Base-by-base conservation (phyloP, 2,113 vertebrate genomes). In the Hipposideros armiger region DNA sequence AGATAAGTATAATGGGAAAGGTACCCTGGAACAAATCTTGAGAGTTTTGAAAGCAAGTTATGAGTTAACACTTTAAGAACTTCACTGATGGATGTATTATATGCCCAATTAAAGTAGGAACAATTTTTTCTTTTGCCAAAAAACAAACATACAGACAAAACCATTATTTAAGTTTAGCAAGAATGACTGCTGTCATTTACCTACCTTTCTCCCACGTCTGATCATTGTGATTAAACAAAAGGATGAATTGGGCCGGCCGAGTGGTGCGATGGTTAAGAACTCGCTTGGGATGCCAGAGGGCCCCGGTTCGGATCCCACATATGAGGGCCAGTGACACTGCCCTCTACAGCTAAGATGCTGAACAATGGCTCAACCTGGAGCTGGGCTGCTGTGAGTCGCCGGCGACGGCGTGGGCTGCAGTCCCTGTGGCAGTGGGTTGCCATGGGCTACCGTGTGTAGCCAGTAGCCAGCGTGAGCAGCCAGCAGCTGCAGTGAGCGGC, bases 161-260 rank as follows among this genome's bases (percentile, higher is more conserved):
- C 16, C n/a, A 82, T 58, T 17, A 72, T 86, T 95, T 89, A 80
- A 60, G 73, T 93, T 95, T 87, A 92, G 45, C 50, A 81, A 85
- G 87, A 83, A 56, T 73, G 36, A 74, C 69, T 72, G 42, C 24
- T 64, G 8, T 87, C 56, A 88, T 5, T 91, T 64, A 67, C 50
- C n/a, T 93, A 82, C 36, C 30, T 84, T 64, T 91, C 28, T 67
- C 78, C 66, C 13, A 58, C 28, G 9, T 82, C 54, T 85, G 73
- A 83, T 73, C 32, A 90, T 8, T 62, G 62, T 91, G 56, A 54
- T 60, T 84, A 87, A 97, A 47, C 58, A 84, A 85, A 87, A 74
- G 62, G 20, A 60, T 80, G 54, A 66, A 74, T 88, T 60, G 36
- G 36, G 36, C 36, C 36, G 36, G 36, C 36, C 36, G 36, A 36